A percentile compares a stretch with the other conserved stretches of the same genome.
Conservation (phyloP, 2,888 invertebrate genomes). For the Cynaeus angustus region DNA sequence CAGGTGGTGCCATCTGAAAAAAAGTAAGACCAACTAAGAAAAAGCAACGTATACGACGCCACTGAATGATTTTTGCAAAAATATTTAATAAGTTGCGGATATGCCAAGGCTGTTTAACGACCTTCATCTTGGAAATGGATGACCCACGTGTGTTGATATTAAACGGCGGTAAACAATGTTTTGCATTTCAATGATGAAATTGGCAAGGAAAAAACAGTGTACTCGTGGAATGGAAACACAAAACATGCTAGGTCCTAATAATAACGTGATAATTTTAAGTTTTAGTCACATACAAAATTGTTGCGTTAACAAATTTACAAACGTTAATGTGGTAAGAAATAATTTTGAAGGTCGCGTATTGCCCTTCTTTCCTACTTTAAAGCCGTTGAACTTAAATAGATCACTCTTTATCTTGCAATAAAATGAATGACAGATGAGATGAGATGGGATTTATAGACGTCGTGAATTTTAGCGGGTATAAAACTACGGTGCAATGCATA, state of each 20-base stretch:
- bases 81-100: conserved; percentile 7
- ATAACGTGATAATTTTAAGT: too few species aligned
- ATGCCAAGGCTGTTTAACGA: conserved; percentile 31
- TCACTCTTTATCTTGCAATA: not conserved
- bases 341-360: not conserved
- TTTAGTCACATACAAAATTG: too few species aligned
- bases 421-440: conserved; percentile 30
- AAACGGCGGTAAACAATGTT: conserved; percentile 25
- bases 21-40: not conserved
- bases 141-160: conserved; percentile 44
- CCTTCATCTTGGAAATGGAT: conserved; percentile 49
- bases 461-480: conserved; percentile 13
- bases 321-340: too few species aligned
- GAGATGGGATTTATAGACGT: conserved; percentile 18
- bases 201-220: not conserved
- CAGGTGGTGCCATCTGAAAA: conserved; percentile 63
- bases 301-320: too few species aligned
- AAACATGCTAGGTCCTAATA: not conserved
- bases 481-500: conserved; percentile 25
- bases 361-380: not conserved
- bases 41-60: not conserved
- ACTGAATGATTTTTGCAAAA: conserved; percentile 10
- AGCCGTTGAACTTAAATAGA: not conserved
- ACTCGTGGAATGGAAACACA: not conserved
- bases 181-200: conserved; percentile 29